Evolutionary conservation across 2,113 vertebrate species (phyloP).

Genomic region (Gymnarchus niloticus): DNA sequence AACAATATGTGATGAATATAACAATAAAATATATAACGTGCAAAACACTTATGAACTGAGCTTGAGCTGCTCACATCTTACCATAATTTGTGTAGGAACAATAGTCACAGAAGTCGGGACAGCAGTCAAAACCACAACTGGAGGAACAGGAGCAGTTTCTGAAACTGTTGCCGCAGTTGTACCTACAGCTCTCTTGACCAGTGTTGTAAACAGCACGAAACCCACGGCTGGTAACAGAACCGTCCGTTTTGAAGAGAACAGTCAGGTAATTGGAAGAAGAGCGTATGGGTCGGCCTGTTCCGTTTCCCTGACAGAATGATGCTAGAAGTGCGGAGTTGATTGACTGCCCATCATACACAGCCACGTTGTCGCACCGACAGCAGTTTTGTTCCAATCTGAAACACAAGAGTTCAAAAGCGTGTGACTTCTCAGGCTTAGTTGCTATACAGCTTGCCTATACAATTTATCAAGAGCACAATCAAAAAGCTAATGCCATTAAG

Average conservation of each 20-base stretch:
- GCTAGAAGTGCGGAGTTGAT: neutral
- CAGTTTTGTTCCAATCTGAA: neutral
- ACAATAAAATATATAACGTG: neutral
- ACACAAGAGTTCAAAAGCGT: neutral
- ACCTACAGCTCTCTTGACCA: constrained; percentile 11
- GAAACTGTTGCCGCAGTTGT: neutral
- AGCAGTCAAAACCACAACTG: neutral
- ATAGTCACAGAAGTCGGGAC: constrained; percentile 3
- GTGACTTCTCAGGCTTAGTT: neutral
- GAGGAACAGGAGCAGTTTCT: neutral
- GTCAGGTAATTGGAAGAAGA: neutral
- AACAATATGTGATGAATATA: neutral
- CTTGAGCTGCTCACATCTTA: neutral
- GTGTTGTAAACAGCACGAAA: constrained; percentile 11
- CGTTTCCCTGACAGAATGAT: neutral
- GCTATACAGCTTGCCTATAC: neutral
- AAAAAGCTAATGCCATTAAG: neutral
- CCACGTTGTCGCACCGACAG: neutral
- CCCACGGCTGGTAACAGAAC: neutral
- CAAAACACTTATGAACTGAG: neutral
- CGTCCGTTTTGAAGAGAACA: neutral
- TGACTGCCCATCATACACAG: neutral
- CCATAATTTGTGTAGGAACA: neutral
- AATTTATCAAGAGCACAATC: neutral
- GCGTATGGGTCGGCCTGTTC: neutral